Percentiles rank a stretch among this genome's conserved stretches.
Evolutionary conservation across 1,140 invertebrate species (phyloP).

Genomic region (Meloidogyne hapla): DNA sequence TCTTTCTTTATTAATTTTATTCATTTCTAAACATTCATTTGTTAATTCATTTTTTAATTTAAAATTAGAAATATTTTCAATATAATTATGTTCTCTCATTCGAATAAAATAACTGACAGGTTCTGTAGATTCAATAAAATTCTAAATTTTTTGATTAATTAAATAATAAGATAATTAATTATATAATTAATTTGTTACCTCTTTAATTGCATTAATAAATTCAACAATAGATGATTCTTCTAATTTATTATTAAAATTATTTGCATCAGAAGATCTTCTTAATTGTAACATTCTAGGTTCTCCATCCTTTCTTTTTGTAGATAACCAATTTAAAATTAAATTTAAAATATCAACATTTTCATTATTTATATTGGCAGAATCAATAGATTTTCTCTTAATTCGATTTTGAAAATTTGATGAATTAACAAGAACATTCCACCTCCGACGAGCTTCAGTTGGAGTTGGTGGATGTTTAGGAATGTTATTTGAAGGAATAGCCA

Average conservation of each 20-base stretch:
- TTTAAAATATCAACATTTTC: constrained; percentile 3
- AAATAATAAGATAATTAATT: background rate
- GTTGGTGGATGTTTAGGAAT: background rate
- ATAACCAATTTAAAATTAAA: constrained; percentile 6
- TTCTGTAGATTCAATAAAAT: constrained; percentile 6
- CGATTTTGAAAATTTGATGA: background rate
- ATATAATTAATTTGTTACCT: no score
- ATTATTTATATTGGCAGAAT: background rate
- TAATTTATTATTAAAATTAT: constrained; percentile 2
- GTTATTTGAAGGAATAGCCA: background rate
- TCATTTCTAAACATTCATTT: background rate
- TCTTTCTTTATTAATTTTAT: background rate
- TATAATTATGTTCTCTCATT: background rate
- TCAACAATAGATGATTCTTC: background rate
- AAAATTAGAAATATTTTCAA: constrained; percentile 4
- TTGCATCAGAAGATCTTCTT: background rate
- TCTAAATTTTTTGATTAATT: background rate
- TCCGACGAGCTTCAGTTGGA: background rate
- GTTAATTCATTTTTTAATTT: background rate
- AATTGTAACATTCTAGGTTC: background rate
- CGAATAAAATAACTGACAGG: background rate
- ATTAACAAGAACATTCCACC: background rate
- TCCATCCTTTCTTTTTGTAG: background rate
- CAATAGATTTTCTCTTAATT: background rate
- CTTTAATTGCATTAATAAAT: constrained; percentile 4